Base-by-base conservation (phyloP, 92 coral and sea anemone species). In the Paragorgia papillata region DNA sequence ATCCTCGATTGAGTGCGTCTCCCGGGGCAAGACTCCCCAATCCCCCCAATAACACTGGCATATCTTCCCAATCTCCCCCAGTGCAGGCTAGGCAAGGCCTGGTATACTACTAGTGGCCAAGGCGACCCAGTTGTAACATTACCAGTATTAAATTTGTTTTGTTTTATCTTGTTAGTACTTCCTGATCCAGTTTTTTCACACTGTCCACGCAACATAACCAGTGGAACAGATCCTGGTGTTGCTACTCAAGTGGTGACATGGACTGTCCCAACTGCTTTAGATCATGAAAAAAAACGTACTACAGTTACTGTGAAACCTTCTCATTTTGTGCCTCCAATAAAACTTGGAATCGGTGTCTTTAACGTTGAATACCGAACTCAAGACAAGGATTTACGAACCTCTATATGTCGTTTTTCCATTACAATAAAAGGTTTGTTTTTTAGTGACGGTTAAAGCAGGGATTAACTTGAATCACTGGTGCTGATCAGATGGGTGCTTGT, bases 321-420 rank as follows among this genome's bases (percentile, higher is more conserved):
- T 28, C 57, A 21, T 32, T 44, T 39, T 34, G 31, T 22, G 17
- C 60, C 64, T 27, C 62, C 62, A 5, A 39, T 55, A 7, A 20
- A 9, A 21, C 75, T 88, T 37, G n/a, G 71, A 34, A 83, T 81
- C 27, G 92, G 92, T 46, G 74, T 17, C 2, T 83, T 60, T 48
- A n/a, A 31, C 0, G 41, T 88, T 28, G 48, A 39, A 21, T 88
- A 66, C 66, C 75, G 68, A 19, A 89, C 92, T 0, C 85, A 40
- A 21, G 92, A 84, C 33, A 17, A 64, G 2, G 53, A 80, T 13
- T 80, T 75, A 29, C 81, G 76, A 34, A 51, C 71, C 15, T 31
- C 34, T 1, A 50, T 22, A 12, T 84, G 92, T n/a, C 32, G 54
- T 27, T 84, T 88, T 31, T 28, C 50, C 0, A 73, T 88, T 1